phyloP scores from a whole-genome alignment of 2,797 vertebrate species.

The Nyctalus aviator region DNA sequence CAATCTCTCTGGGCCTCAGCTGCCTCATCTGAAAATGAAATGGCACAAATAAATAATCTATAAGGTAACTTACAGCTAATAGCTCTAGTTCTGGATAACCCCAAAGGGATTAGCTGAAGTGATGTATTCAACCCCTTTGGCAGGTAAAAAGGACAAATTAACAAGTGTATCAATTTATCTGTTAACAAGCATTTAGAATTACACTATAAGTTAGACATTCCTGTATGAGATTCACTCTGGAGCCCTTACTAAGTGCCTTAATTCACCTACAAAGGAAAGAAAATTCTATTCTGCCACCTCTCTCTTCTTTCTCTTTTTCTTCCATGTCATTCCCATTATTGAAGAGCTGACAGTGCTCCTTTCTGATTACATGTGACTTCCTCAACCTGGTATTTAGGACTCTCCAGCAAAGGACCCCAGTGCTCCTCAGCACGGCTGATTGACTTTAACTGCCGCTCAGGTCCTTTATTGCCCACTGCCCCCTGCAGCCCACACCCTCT shows the following conservation, averaged over 20 bases:
- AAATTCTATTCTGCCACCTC: conserved; percentile 26
- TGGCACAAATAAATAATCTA: conserved; percentile 9
- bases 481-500: neutral
- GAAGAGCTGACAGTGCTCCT: neutral
- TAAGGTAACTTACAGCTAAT: conserved; percentile 1
- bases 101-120: neutral
- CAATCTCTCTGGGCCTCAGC: neutral
- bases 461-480: neutral
- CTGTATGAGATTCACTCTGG: neutral
- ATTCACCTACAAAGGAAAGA: neutral
- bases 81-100: neutral
- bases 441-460: neutral
- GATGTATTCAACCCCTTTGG: neutral
- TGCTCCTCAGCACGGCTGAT: neutral
- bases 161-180: neutral
- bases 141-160: conserved; percentile 19
- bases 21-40: conserved; percentile 52
- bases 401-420: neutral
- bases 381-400: conserved; percentile 1
- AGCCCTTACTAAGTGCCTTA: neutral
- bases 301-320: neutral
- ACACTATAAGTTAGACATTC: neutral
- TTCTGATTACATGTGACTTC: conserved; percentile 18
- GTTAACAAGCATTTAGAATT: conserved; percentile 26
- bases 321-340: neutral